Evolutionary conservation across 2,113 vertebrate species (phyloP), one percentile per base, ranked within the genome.

Genomic region (Podarcis raffonei): DNA sequence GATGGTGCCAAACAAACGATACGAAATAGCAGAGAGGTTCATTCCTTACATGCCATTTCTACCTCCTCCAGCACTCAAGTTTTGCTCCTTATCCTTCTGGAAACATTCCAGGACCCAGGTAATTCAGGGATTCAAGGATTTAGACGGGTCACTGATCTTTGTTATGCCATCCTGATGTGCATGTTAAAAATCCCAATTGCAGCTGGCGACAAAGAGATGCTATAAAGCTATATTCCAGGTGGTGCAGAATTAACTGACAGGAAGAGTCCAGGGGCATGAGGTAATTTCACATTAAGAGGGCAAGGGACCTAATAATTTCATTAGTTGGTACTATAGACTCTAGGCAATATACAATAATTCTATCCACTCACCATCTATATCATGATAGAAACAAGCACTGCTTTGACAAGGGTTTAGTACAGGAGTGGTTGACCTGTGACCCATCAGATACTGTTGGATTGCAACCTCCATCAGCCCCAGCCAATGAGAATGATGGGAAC

Each of bases 21-120:
- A 90, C 39, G 86, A 59, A 83, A 93, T 89, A 91, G 68, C 86
- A 69, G 32, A 91, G 22, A 30, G 92, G n/a, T 91, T 88, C 77
- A 92, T 95, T 95, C 81, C 91, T 94, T 92, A 91, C 88, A 92
- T 94, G 89, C 68, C 78, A 93, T 39, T 74, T 82, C 68, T 74
- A 48, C 69, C 57, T 90, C 83, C 59, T 9, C 66, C 32, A 89
- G 59, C 89, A 27, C 57, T 89, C 23, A 88, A 15, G 48, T 71
- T 91, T 92, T 72, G 65, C 85, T 35, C 57, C 6, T 85, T 92
- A 93, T 86, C 68, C 81, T 83, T 90, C 65, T 91, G 78, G 87
- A 94, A 94, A 76, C 77, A 84, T 81, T 89, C 22, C 71, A 76
- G 69, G 35, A 91, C 92, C 81, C 0, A 0, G 62, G 11, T 25